Percentiles rank a stretch among this genome's conserved stretches.
These are phyloP conservation scores for Nycticebus coucang DNA, from an alignment of 2,113 vertebrate genomes.

Conservation along the genomic window DNA sequence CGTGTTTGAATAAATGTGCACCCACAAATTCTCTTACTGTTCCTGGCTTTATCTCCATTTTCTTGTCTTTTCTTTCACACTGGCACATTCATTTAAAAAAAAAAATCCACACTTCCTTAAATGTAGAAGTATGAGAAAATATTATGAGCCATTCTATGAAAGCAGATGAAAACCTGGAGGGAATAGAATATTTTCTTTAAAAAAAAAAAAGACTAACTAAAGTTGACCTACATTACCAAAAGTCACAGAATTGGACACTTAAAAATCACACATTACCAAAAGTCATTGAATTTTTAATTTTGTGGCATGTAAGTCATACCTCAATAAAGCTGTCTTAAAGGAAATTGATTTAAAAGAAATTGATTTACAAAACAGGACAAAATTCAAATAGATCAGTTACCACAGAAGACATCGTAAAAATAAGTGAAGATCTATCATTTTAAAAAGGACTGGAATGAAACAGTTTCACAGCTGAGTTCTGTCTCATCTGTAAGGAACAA, in stretches of 20 bases:
- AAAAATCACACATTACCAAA: background rate
- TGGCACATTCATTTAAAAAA: background rate
- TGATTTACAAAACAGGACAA: background rate
- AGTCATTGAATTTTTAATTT: constrained; percentile 43
- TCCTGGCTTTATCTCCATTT: background rate
- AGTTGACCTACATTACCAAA: constrained; percentile 7
- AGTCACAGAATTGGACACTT: background rate
- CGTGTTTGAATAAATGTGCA: background rate
- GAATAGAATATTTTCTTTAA: background rate
- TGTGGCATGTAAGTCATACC: constrained; percentile 1
- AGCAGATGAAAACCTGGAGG: constrained; percentile 1
- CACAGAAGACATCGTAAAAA: background rate
- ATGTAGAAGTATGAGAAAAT: background rate
- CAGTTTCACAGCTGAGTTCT: background rate
- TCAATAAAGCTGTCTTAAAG: background rate
- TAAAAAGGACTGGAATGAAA: constrained; percentile 5
- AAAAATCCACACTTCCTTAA: background rate
- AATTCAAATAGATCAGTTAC: background rate
- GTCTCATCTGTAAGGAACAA: background rate
- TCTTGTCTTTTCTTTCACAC: background rate
- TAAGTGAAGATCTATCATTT: constrained; percentile 11
- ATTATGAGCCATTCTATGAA: background rate
- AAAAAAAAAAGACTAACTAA: background rate
- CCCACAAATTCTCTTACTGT: too few species aligned
- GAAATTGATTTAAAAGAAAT: constrained; percentile 6